These are phyloP conservation scores for Corynorhinus townsendii DNA, from an alignment of 2,113 vertebrate species.

Conservation along the genomic window DNA sequence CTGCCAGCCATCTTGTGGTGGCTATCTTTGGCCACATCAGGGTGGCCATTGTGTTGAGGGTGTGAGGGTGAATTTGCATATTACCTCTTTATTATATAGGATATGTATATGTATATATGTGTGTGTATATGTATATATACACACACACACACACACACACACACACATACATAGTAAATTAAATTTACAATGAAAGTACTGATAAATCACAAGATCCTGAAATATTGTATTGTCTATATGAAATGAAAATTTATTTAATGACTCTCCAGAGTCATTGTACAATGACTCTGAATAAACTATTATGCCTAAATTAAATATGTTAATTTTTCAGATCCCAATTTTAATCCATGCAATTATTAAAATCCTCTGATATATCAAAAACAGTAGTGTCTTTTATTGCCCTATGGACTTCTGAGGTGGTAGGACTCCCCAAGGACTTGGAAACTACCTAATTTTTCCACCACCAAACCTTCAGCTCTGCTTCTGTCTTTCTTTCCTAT, in stretches of 20 bases:
- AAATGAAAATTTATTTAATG: conserved; percentile 10
- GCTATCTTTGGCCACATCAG: too few relatives aligned
- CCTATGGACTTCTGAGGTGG: not conserved
- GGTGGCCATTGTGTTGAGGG: too few relatives aligned
- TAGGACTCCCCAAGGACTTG: not conserved
- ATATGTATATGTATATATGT: too few relatives aligned
- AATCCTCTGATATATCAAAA: not conserved
- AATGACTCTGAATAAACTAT: not conserved
- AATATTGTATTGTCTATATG: not conserved
- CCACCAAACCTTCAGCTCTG: not conserved
- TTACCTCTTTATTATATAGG: too few relatives aligned
- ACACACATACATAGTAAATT: not conserved
- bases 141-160: not conserved
- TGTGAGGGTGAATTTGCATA: too few relatives aligned
- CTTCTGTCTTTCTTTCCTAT: not conserved
- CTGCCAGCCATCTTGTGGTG: too few relatives aligned
- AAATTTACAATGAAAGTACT: not conserved
- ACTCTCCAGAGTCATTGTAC: too few relatives aligned
- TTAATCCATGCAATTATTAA: not conserved
- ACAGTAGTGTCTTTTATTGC: not conserved
- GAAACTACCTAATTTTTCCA: not conserved
- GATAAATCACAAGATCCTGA: not conserved
- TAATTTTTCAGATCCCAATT: not conserved
- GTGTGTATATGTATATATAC: not conserved
- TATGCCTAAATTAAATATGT: not conserved